Base-by-base conservation (phyloP, 2,888 invertebrate genomes). In the Andrena minutula region DNA sequence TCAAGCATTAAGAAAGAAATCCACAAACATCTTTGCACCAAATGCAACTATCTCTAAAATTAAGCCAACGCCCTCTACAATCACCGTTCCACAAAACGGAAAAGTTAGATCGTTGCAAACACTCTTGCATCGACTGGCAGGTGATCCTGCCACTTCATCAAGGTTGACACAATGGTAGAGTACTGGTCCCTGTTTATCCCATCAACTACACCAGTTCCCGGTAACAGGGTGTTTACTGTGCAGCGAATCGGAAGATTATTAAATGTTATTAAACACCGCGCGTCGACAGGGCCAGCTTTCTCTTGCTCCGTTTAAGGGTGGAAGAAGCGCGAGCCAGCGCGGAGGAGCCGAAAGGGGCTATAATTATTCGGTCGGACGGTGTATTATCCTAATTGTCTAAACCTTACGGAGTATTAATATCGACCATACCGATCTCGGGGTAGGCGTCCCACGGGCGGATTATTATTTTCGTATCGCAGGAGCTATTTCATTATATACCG, bases 371-470 rank as follows among this genome's bases (percentile, higher is more conserved):
- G 35, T 58, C 51, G 77, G 63, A 32, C 41, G 63, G 12, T 26
- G 75, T 61, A 82, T 82, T 79, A 82, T 68, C 71, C 79, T 82
- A 79, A 82, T 79, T 75, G 71, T 82, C 79, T 71, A 75, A 79
- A 82, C 51, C 82, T 82, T 58, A 68, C 58, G 76, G 66, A 26
- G 71, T 63, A 68, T 76, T 71, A 75, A 82, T 78, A 78, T 78
- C 82, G 60, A 47, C 28, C 68, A 74, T 58, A 65, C 68, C 70
- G 73, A 82, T 83, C 80, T 65, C 12, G 65, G 41, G n/a, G 49
- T 35, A 20, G 71, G 23, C 56, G 28, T 70, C n/a, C 58, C 70
- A 7, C 74, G 71, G 60, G 26, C 47, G 69, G 56, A 82, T 78
- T 68, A 79, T 82, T 79, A 82, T 74, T 75, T 68, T 69, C 79